Evolutionary conservation across 2,888 invertebrate genomes (phyloP).

Genomic region (Macrosoma leucophasiata): DNA sequence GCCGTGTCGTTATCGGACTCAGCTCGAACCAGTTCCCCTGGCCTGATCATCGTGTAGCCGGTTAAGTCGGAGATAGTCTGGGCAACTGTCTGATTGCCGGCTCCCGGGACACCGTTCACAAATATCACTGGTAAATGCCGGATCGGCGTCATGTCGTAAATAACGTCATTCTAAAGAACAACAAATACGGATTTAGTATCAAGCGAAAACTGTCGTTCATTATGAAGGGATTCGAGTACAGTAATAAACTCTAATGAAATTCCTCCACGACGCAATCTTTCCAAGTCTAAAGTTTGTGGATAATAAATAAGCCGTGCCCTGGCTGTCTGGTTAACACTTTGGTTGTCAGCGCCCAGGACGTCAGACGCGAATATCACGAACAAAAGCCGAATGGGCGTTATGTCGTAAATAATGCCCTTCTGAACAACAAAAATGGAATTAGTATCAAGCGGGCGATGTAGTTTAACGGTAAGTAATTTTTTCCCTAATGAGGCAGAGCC

Average conservation of each 20-base stretch:
- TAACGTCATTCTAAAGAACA: conserved; percentile 38
- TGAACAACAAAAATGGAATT: too few species aligned
- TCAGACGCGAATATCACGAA: conserved; percentile 71
- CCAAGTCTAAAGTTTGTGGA: too few species aligned
- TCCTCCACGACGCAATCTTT: too few species aligned
- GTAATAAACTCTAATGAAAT: too few species aligned
- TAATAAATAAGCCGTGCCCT: too few species aligned
- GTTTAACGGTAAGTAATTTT: too few species aligned
- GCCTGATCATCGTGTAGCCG: conserved; percentile 63
- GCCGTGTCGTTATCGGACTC: conserved; percentile 67
- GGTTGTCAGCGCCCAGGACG: conserved; percentile 68
- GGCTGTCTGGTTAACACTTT: conserved; percentile 66
- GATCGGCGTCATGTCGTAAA: conserved; percentile 66
- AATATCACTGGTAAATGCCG: conserved; percentile 64
- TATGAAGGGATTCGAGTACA: too few species aligned
- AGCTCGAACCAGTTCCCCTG: conserved; percentile 61
- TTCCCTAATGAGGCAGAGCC: too few species aligned
- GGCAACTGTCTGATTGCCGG: conserved; percentile 67
- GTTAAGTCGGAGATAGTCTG: conserved; percentile 64
- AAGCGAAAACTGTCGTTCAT: too few species aligned
- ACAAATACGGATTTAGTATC: too few species aligned
- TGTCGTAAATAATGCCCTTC: conserved; percentile 53
- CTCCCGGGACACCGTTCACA: conserved; percentile 69
- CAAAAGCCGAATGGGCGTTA: conserved; percentile 59
- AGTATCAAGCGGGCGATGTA: too few species aligned